These are phyloP conservation scores for Eledona agricola DNA, from an alignment of 2,888 invertebrate species.

Conservation along the genomic window DNA sequence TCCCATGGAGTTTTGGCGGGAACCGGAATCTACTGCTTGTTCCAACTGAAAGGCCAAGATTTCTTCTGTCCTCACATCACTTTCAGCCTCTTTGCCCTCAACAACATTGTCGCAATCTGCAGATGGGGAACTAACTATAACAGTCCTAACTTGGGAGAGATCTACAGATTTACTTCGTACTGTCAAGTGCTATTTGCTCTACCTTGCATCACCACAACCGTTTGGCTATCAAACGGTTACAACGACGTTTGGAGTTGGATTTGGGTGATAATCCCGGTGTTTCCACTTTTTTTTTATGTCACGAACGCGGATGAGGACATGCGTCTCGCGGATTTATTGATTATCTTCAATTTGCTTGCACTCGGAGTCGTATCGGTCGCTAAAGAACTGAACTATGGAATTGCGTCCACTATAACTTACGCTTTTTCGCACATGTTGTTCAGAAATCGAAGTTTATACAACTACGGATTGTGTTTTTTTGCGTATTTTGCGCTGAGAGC, in stretches of 20 bases:
- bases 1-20: slow-evolving; percentile 14
- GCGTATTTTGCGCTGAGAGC: slow-evolving; percentile 9
- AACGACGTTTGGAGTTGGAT: slow-evolving; percentile 11
- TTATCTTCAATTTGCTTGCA: slow-evolving; percentile 15
- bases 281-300: slow-evolving; percentile 6
- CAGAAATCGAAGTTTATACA: not conserved
- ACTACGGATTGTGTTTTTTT: slow-evolving; percentile 8
- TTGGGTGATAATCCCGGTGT: slow-evolving; percentile 6
- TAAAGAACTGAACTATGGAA: slow-evolving; percentile 5
- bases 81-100: slow-evolving; percentile 3
- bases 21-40: slow-evolving; percentile 12
- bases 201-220: slow-evolving; percentile 10
- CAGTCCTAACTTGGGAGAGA: not conserved
- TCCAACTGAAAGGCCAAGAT: slow-evolving; percentile 4
- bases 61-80: slow-evolving; percentile 8
- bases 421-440: slow-evolving; percentile 3
- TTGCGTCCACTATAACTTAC: slow-evolving; percentile 5
- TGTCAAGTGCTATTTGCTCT: slow-evolving; percentile 10
- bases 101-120: slow-evolving; percentile 7
- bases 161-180: slow-evolving; percentile 12
- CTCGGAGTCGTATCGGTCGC: slow-evolving; percentile 6
- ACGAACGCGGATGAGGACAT: slow-evolving; percentile 2
- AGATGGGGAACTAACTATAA: slow-evolving; percentile 1
- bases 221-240: slow-evolving; percentile 15
- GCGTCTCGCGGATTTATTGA: slow-evolving; percentile 6